Evolutionary conservation across 1,140 invertebrate genomes (phyloP), one percentile per base, ranked within the genome.

Genomic region (Drosophila erecta): DNA sequence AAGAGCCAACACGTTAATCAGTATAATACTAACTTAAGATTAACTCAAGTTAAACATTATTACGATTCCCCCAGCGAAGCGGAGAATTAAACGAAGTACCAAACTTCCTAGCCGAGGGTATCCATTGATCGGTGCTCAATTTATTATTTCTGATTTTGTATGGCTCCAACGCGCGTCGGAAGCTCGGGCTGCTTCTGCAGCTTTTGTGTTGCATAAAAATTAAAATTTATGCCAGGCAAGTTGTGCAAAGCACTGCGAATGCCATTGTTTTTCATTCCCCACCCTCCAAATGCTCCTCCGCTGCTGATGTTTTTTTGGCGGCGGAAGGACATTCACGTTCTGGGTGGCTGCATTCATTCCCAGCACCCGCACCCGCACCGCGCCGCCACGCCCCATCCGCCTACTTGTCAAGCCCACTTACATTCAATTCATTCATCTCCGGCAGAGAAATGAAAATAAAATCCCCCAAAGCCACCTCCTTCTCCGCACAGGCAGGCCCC

Each of bases 141-240:
- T 51, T 77, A 44, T 41, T 33, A 49, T 17, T 59, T 62, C 27
- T 20, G 49, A 41, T 44, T 44, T 59, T 40, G 41, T 37, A 17
- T 33, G 72, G 75, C 54, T 50, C 27, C 55, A 81, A 78, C 72
- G 74, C 61, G 20, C 62, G 75, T 64, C 56, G 61, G 47, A 61
- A 47, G 58, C 67, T 47, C 44, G 65, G 60, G 65, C 80, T 83
- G 69, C 61, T 78, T 65, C 59, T 67, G 78, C 77, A 30, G 81
- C 81, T 85, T 85, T 85, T 85, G 81, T 85, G 81, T 81, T 81
- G 81, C 78, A 85, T 86, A 85, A 86, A 85, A 85, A 85, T 85
- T 85, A 85, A 85, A 86, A 85, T 85, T 85, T 85, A 85, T 86
- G 81, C 81, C 74, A 78, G 60, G 77, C 81, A 81, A 86, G 74